phyloP scores from a whole-genome alignment of 2,888 invertebrate genomes.

The Theodoxus fluviatilis region DNA sequence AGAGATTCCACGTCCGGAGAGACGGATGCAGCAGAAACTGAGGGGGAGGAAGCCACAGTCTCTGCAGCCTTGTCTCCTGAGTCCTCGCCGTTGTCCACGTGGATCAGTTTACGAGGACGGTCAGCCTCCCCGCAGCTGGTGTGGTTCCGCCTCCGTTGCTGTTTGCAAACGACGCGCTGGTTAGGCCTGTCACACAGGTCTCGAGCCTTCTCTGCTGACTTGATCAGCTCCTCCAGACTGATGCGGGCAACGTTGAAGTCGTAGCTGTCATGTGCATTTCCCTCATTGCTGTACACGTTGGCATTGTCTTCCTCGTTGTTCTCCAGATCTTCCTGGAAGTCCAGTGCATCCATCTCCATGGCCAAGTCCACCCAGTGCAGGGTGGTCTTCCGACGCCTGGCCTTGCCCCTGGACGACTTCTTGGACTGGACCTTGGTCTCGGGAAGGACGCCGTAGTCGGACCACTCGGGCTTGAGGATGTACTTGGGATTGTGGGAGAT shows the following conservation, averaged over 20 bases:
- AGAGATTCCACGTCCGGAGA: constrained; percentile 24
- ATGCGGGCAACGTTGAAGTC: too few relatives aligned
- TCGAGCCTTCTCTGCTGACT: too few relatives aligned
- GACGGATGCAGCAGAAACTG: neutral
- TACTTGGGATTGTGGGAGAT: constrained; percentile 39
- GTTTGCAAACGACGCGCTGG: neutral
- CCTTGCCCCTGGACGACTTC: too few relatives aligned
- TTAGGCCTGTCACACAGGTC: too few relatives aligned
- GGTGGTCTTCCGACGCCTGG: neutral
- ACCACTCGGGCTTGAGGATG: constrained; percentile 19
- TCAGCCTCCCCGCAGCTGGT: neutral
- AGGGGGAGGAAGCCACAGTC: neutral
- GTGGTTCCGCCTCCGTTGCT: neutral
- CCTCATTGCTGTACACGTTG: too few relatives aligned
- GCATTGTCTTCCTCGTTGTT: constrained; percentile 12
- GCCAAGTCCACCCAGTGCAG: neutral
- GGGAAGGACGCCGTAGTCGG: neutral
- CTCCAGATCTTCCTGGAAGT: neutral
- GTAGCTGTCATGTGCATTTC: too few relatives aligned
- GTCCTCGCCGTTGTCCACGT: neutral
- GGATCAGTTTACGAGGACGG: neutral
- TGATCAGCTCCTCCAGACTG: too few relatives aligned
- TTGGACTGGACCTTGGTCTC: neutral
- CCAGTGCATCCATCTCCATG: neutral
- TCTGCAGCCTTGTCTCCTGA: neutral